Conservation (phyloP, 2,113 vertebrate genomes). For the Regulus satrapa region DNA sequence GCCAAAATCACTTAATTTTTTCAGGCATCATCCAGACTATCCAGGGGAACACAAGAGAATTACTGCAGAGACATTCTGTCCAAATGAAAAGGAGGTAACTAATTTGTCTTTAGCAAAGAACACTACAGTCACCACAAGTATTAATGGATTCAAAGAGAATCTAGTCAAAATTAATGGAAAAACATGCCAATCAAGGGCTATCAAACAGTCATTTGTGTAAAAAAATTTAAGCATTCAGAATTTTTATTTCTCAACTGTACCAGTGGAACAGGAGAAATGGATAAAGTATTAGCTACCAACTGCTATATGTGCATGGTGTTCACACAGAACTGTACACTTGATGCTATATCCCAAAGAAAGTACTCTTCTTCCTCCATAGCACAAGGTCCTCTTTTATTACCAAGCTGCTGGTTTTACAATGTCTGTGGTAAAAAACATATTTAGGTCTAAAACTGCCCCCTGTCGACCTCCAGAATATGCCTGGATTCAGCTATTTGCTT, state of each 20-base stretch:
- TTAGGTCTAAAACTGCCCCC: not conserved
- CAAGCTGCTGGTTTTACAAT: not conserved
- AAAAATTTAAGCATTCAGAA: not conserved
- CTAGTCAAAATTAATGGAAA: not conserved
- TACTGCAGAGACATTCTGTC: not conserved
- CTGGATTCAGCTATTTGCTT: not conserved
- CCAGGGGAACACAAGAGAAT: not conserved
- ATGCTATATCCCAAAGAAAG: not conserved
- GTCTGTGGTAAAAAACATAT: rapidly evolving
- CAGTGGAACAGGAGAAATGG: not conserved
- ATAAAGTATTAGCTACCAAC: not conserved
- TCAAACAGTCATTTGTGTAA: not conserved
- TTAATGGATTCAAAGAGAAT: not conserved
- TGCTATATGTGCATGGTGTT: not conserved
- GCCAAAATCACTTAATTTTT: not conserved
- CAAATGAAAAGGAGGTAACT: not conserved
- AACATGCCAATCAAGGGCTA: not conserved
- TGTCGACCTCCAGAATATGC: not conserved
- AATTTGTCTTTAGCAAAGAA: not conserved
- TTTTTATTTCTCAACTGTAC: not conserved
- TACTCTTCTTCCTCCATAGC: rapidly evolving
- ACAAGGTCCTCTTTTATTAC: not conserved
- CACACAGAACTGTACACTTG: not conserved
- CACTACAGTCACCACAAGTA: not conserved
- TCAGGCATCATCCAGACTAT: not conserved